Base-by-base conservation (phyloP, 2,113 vertebrate genomes). In the Nibea albiflora region DNA sequence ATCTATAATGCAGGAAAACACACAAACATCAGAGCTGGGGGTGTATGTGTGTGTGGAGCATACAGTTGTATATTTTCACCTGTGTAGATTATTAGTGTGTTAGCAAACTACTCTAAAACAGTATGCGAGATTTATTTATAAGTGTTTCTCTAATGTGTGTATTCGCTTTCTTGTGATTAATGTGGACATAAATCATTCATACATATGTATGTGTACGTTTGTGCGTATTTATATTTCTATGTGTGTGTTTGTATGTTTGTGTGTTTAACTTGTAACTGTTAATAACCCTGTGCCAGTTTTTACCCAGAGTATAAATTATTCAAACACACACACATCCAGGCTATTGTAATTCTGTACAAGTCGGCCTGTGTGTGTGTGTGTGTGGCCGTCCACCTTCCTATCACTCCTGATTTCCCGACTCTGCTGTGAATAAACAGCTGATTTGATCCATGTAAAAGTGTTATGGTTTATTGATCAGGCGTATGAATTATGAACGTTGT, bases 391-490 rank as follows among this genome's bases (percentile, higher is more conserved):
- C 5, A 11, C 35, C 52, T 15, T 31, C 53, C 61, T 1, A 42
- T 81, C 72, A 54, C 24, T 75, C 46, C 35, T 20, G 22, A 54
- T 70, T 71, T 54, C 24, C 50, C 11, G 1, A 5, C 15, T 28
- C 11, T 11, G 28, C 52, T 22, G 60, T 49, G 77, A 64, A 17
- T 19, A 80, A 57, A 49, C 10, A 1, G 44, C 39, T 11, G 5
- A 3, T 74, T 74, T 85, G 78, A 85, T 80, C 58, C 49, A 8
- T 31, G 42, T 53, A 47, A 80, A 81, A 20, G 42, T 0, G 57
- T 83, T 65, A 74, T 87, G 77, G 50, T 83, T 88, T 76, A 76
- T 87, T 83, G 82, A 87, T 90, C 66, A 47, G 26, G 1, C 12
- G 14, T 2, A n/a, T 83, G 60, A 90, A 85, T 88, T 14, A 83